Conservation (phyloP, 1,140 invertebrate genomes). For the Nephila pilipes region DNA sequence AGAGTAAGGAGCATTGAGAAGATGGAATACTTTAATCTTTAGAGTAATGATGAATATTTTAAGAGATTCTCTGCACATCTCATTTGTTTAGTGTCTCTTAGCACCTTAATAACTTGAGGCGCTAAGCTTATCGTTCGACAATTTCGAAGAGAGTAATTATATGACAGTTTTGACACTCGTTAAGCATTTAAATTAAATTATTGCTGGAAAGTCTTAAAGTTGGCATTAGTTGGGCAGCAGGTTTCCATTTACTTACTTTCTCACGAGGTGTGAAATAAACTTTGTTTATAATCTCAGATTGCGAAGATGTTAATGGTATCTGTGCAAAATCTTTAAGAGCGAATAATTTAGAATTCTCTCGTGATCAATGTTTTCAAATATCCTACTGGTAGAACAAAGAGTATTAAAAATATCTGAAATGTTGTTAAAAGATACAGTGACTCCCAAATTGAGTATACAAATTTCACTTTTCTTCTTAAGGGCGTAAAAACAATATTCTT, state of each 20-base stretch:
- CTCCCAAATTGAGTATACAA: no score
- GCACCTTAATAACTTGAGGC: neutral
- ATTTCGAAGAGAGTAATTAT: neutral
- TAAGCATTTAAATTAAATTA: neutral
- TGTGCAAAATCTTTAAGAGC: no score
- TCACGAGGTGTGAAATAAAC: neutral
- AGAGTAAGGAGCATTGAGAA: neutral
- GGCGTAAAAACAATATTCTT: no score
- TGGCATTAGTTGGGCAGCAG: neutral
- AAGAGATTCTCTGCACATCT: neutral
- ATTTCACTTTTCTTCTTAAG: no score
- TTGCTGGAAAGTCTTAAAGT: neutral
- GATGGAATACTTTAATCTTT: slow-evolving; percentile 23
- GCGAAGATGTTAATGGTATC: neutral
- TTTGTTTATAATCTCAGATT: neutral
- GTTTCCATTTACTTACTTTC: neutral
- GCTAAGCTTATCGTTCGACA: neutral
- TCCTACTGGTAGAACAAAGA: no score
- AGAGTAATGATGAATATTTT: neutral
- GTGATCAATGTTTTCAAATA: no score
- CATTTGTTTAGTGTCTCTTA: neutral
- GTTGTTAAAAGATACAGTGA: no score
- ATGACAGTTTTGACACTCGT: neutral
- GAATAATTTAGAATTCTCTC: no score
- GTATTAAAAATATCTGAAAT: no score